A percentile compares a stretch with the other conserved stretches of the same genome.
Conservation (phyloP, 2,113 vertebrate genomes). For the Cyphomyrus discorhynchus region DNA sequence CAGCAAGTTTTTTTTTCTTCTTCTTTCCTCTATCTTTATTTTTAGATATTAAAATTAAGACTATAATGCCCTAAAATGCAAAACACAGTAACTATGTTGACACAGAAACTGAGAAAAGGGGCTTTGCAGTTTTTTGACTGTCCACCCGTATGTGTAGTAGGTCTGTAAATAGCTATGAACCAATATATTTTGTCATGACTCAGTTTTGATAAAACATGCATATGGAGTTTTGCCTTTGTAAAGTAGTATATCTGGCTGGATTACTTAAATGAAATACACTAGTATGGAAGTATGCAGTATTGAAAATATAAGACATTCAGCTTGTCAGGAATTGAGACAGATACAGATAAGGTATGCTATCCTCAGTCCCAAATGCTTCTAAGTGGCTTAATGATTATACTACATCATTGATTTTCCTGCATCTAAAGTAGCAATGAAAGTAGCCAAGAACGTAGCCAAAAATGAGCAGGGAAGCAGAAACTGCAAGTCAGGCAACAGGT, state of each 20-base stretch:
- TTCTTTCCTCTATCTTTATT: background rate
- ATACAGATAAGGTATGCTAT: background rate
- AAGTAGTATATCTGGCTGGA: background rate
- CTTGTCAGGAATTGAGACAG: background rate
- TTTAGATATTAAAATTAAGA: background rate
- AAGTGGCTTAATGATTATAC: background rate
- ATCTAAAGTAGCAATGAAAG: background rate
- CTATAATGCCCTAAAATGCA: background rate
- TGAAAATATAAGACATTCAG: background rate
- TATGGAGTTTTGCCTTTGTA: background rate
- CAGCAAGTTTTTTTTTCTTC: background rate
- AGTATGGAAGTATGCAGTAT: background rate
- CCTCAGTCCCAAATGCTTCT: background rate
- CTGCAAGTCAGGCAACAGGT: background rate
- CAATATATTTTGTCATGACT: background rate
- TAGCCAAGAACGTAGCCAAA: background rate
- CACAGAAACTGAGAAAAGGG: background rate
- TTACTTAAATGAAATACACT: background rate
- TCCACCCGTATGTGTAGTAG: background rate
- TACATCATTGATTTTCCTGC: background rate
- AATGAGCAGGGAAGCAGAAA: background rate
- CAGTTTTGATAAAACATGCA: background rate
- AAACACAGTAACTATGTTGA: background rate
- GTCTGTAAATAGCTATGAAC: background rate
- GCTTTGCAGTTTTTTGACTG: background rate